A percentile compares a stretch with the other conserved stretches of the same genome.
phyloP scores from a whole-genome alignment of 2,888 invertebrate species.

The Tethea ocularis region DNA sequence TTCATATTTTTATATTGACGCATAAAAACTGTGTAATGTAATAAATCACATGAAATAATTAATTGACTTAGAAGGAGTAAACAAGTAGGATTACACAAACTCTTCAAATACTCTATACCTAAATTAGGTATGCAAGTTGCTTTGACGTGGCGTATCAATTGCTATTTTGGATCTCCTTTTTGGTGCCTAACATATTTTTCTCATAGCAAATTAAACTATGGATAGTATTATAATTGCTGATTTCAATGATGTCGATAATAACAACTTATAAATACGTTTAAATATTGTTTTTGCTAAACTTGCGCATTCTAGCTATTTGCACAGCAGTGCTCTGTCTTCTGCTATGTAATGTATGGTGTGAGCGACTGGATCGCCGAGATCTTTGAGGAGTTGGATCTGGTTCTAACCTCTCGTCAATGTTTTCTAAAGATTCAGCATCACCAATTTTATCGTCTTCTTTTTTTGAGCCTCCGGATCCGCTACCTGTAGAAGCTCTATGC shows the following conservation, averaged over 20 bases:
- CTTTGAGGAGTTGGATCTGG: constrained; percentile 56
- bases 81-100: too few relatives aligned
- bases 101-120: too few relatives aligned
- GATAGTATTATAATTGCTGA: too few relatives aligned
- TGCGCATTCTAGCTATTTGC: constrained; percentile 70
- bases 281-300: constrained; percentile 48
- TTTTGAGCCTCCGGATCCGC: constrained; percentile 59
- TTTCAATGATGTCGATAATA: background rate
- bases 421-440: constrained; percentile 48
- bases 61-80: too few relatives aligned
- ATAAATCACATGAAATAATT: too few relatives aligned
- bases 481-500: constrained; percentile 67
- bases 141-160: too few relatives aligned
- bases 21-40: too few relatives aligned
- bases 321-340: constrained; percentile 72
- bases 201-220: too few relatives aligned
- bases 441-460: constrained; percentile 45
- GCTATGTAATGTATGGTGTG: constrained; percentile 68
- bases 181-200: too few relatives aligned
- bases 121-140: too few relatives aligned
- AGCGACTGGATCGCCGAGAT: constrained; percentile 66
- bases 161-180: too few relatives aligned
- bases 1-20: too few relatives aligned
- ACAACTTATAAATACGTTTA: constrained; percentile 1
- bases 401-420: constrained; percentile 44